Conservation (phyloP, 2,888 invertebrate species). For the Tinea trinotella region DNA sequence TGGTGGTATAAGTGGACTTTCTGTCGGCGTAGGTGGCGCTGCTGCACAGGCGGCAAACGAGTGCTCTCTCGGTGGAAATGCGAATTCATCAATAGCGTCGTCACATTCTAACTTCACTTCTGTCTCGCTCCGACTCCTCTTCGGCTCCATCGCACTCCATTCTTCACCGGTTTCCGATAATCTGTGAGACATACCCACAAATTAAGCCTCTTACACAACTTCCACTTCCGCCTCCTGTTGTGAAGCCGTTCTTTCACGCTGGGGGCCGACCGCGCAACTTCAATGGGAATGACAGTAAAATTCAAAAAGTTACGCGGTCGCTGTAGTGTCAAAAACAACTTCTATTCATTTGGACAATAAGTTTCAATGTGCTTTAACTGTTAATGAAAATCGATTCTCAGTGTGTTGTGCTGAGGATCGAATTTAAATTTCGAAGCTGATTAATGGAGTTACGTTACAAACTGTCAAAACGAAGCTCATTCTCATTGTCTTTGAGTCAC, state of each 20-base stretch:
- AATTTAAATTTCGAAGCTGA: no score
- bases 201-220: conserved; percentile 8
- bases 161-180: conserved; percentile 55
- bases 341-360: no score
- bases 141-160: conserved; percentile 55
- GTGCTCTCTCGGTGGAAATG: conserved; percentile 44
- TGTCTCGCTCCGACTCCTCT: conserved; percentile 70
- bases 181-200: conserved; percentile 39
- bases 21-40: conserved; percentile 30
- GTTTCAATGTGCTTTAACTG: no score
- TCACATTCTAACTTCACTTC: conserved; percentile 82
- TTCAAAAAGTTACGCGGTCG: no score
- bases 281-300: no score
- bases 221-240: not conserved
- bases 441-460: no score
- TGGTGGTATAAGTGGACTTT: conserved; percentile 30
- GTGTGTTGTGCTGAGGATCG: no score
- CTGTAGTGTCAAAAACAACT: no score
- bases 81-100: conserved; percentile 78
- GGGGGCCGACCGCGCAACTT: no score
- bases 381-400: no score
- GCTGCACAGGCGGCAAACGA: conserved; percentile 48
- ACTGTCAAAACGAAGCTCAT: no score
- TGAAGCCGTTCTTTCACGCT: not conserved
- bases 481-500: no score